Evolutionary conservation across 2,113 vertebrate genomes (phyloP).

Genomic region (Delphinus delphis): DNA sequence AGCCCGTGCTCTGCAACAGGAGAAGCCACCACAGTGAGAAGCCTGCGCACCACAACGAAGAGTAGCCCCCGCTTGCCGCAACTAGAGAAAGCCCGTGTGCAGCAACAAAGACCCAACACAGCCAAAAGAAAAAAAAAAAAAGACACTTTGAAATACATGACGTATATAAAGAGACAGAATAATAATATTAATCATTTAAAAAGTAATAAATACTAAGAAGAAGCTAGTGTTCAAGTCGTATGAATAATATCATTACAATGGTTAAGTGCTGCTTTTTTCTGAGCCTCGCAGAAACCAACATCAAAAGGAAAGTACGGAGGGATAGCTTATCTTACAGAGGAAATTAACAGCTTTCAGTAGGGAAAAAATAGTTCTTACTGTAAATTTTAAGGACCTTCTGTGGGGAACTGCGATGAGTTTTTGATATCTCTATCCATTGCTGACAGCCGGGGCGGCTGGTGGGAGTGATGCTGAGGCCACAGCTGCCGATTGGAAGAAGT

Average conservation of each 20-base stretch:
- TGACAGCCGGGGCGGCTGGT: constrained; percentile 82
- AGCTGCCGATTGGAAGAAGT: constrained; percentile 94
- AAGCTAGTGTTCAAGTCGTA: neutral
- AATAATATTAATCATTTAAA: neutral
- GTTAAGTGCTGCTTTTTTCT: neutral
- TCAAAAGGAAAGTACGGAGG: neutral
- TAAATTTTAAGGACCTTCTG: neutral
- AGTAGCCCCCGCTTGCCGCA: too few relatives aligned
- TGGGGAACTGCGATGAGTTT: neutral
- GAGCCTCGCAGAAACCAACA: neutral
- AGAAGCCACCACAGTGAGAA: too few relatives aligned
- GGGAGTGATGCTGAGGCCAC: constrained; percentile 79
- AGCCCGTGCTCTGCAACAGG: too few relatives aligned
- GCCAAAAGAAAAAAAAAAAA: too few relatives aligned
- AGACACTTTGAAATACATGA: neutral
- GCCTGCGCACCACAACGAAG: rapidly evolving
- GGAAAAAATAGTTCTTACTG: neutral
- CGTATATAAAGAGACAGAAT: neutral
- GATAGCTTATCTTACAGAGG: neutral
- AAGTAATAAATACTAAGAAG: neutral
- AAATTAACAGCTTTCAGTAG: neutral
- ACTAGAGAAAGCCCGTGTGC: too few relatives aligned
- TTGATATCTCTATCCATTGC: constrained; percentile 26
- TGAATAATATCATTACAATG: neutral
- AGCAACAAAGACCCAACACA: too few relatives aligned